Percentiles rank a stretch among this genome's conserved stretches.
These are phyloP conservation scores for Ictalurus furcatus DNA, from an alignment of 2,113 vertebrate species.

Conservation along the genomic window DNA sequence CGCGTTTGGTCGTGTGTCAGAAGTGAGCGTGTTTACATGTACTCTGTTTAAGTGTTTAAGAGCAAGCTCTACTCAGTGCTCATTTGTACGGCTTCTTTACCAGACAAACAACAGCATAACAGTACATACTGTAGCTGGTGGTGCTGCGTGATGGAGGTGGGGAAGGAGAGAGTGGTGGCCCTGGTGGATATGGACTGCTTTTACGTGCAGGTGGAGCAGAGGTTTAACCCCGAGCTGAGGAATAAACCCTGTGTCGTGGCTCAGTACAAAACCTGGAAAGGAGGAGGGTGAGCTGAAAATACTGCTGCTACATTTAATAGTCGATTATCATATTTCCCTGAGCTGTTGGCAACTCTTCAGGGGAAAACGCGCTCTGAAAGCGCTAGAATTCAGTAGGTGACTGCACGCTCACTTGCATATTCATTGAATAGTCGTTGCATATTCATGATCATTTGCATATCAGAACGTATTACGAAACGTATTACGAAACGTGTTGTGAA, in stretches of 20 bases:
- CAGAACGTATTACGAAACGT: too few relatives aligned
- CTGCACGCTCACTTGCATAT: neutral
- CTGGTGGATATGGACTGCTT: conserved; percentile 97
- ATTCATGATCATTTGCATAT: neutral
- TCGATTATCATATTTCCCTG: neutral
- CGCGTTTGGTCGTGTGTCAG: neutral
- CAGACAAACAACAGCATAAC: too few relatives aligned
- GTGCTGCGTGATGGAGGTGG: conserved; percentile 73
- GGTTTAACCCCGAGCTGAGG: conserved; percentile 80
- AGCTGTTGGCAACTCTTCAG: neutral
- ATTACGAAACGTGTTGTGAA: too few relatives aligned
- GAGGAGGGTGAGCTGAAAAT: conserved; percentile 81
- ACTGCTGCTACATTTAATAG: neutral
- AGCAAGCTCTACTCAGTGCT: neutral
- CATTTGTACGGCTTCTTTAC: neutral
- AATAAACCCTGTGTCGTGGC: conserved; percentile 90
- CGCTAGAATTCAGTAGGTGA: neutral
- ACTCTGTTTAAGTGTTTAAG: neutral
- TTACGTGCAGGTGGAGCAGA: conserved; percentile 96
- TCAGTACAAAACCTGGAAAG: conserved; percentile 95
- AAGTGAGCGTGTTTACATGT: too few relatives aligned
- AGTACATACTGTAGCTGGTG: neutral
- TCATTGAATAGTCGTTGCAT: too few relatives aligned
- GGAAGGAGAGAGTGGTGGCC: conserved; percentile 85
- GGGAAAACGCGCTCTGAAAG: too few relatives aligned